Base-by-base conservation (phyloP, 1,140 invertebrate species). In the Hormaphis cornu region DNA sequence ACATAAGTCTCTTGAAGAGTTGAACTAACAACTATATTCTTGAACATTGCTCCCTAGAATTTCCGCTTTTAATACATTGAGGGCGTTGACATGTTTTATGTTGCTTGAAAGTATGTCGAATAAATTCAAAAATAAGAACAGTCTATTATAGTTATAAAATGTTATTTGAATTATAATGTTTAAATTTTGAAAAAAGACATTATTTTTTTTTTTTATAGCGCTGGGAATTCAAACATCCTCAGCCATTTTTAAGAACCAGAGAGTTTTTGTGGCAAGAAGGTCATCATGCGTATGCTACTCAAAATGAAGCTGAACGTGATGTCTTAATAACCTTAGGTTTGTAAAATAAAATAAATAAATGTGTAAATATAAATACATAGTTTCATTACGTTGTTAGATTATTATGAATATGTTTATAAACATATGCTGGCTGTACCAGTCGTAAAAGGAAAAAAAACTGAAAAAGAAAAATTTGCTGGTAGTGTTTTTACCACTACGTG, bases 211-310 rank as follows among this genome's bases (percentile, higher is more conserved):
- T 24, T 26, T 70, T 35, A 18, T 46, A 71, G 70, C 42, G 97
- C 76, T 99, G 97, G 97, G 97, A 99, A 82, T 99, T 99, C 78
- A 99, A 99, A 78, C 95, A 99, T 81, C 97, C 97, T 4, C 96
- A 97, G 77, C 97, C 97, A 6, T 99, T 99, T 80, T 79, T 99
- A 24, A 82, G 97, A 42, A 98, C 97, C 1, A 83, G 97, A 71
- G 97, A 99, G 81, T 99, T 99, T 81, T 82, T 99, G 1, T 99
- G 97, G 97, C 97, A 99, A 82, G 97, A 99, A 82, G 97, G 97
- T 2, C 97, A 99, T 78, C 92, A 95, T 5, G 97, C 95, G 8
- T 97, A 89, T 81, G 88, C 91, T 0, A 85, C 80, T 0, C 80
- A 85, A 74, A 79, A 87, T 44, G 95, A 97, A 74, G 96, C 97